phyloP scores from a whole-genome alignment of 2,113 vertebrate genomes.

The Talpa occidentalis region DNA sequence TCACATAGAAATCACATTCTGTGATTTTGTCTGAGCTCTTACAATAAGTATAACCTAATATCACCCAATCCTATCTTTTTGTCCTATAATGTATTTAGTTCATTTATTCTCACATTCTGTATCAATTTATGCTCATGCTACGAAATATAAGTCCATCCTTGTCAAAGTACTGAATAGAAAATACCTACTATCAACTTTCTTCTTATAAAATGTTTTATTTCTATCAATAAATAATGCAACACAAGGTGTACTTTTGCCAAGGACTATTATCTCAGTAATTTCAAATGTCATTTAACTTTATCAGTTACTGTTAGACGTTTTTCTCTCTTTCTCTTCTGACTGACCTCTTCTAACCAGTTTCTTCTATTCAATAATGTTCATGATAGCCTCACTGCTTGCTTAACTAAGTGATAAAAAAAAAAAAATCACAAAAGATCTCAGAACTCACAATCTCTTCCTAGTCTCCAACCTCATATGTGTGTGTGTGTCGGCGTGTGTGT shows the following conservation, averaged over 20 bases:
- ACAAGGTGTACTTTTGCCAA: background rate
- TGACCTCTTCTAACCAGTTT: background rate
- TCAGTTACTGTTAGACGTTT: background rate
- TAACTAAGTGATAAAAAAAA: background rate
- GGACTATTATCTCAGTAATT: background rate
- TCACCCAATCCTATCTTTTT: background rate
- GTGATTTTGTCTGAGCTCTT: background rate
- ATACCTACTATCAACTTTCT: background rate
- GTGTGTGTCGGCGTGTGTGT: background rate
- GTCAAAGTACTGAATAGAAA: background rate
- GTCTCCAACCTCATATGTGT: too few species aligned
- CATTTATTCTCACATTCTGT: background rate
- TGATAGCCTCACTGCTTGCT: background rate
- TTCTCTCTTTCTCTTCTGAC: background rate
- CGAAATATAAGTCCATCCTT: slow-evolving; percentile 7
- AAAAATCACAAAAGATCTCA: background rate
- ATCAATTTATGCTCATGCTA: background rate
- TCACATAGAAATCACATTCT: background rate
- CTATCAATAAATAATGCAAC: slow-evolving; percentile 35
- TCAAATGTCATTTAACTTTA: background rate
- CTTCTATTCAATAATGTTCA: background rate
- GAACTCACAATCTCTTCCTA: background rate
- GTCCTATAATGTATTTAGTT: background rate
- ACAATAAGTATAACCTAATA: background rate
- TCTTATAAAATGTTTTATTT: slow-evolving; percentile 47